Percentiles rank a stretch among this genome's conserved stretches.
Conservation (phyloP, 2,888 invertebrate species). For the Drosophila rellima region DNA sequence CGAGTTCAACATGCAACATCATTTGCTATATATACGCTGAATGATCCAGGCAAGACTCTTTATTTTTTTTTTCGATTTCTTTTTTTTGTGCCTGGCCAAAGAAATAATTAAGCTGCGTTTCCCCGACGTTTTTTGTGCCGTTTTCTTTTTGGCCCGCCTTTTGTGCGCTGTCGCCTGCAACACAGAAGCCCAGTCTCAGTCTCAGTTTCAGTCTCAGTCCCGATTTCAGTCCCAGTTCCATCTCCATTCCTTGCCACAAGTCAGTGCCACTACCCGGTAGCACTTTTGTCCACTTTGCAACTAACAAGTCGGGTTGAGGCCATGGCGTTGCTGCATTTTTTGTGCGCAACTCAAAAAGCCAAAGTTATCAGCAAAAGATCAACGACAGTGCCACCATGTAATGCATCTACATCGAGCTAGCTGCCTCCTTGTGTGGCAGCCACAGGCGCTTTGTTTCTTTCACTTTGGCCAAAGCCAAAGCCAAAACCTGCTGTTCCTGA, state of each 20-base stretch:
- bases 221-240: slow-evolving; percentile 4
- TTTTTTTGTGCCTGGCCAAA: slow-evolving; percentile 3
- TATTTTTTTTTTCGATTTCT: background rate
- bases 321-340: slow-evolving; percentile 19
- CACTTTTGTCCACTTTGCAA: slow-evolving; percentile 52
- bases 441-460: slow-evolving; percentile 67
- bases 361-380: slow-evolving; percentile 82
- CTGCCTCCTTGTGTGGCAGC: slow-evolving; percentile 52
- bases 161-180: slow-evolving; percentile 56
- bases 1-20: slow-evolving; percentile 5
- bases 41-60: background rate
- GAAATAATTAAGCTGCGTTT: slow-evolving; percentile 27
- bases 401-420: background rate
- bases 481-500: slow-evolving; percentile 43
- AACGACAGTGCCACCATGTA: slow-evolving; percentile 53
- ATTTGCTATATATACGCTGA: slow-evolving; percentile 1
- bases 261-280: slow-evolving; percentile 11
- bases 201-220: background rate
- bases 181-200: slow-evolving; percentile 35
- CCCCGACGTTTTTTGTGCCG: slow-evolving; percentile 9
- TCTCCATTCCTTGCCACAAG: slow-evolving; percentile 21
- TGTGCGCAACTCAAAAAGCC: slow-evolving; percentile 62
- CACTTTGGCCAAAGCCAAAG: slow-evolving; percentile 48
- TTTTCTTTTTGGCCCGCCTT: slow-evolving; percentile 34
- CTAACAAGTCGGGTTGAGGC: slow-evolving; percentile 44